These are phyloP conservation scores for Tichodroma muraria DNA, from an alignment of 2,113 vertebrate genomes.

Conservation along the genomic window DNA sequence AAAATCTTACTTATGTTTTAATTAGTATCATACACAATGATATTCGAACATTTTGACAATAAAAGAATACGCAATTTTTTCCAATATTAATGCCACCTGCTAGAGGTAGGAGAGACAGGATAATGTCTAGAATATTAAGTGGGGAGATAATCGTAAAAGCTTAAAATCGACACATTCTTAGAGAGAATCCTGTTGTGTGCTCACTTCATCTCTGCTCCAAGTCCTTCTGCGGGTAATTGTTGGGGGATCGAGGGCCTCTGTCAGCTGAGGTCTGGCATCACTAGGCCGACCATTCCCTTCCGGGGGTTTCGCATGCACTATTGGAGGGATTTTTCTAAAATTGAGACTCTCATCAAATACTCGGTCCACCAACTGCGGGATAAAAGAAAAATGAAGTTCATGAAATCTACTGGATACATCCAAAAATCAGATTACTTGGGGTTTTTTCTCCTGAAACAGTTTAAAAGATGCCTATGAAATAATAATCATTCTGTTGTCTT, in stretches of 20 bases:
- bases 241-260: slow-evolving; percentile 85
- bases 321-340: slow-evolving; percentile 94
- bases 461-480: not conserved
- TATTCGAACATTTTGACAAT: not conserved
- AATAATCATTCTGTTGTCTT: not conserved
- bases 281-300: slow-evolving; percentile 84
- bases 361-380: slow-evolving; percentile 88
- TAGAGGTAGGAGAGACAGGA: not conserved
- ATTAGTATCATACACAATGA: not conserved
- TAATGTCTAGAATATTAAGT: not conserved
- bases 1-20: not conserved
- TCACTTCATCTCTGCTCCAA: slow-evolving; percentile 97
- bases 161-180: not conserved
- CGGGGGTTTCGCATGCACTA: slow-evolving; percentile 83
- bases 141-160: not conserved
- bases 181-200: slow-evolving; percentile 5
- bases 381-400: slow-evolving; percentile 44
- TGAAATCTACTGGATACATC: not conserved
- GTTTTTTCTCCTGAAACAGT: slow-evolving; percentile 29
- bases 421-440: not conserved
- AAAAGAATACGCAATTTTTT: not conserved
- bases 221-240: slow-evolving; percentile 90
- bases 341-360: slow-evolving; percentile 99
- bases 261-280: slow-evolving; percentile 79
- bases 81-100: not conserved